Conservation (phyloP, 1,140 invertebrate species). For the Drosophila tristis region DNA sequence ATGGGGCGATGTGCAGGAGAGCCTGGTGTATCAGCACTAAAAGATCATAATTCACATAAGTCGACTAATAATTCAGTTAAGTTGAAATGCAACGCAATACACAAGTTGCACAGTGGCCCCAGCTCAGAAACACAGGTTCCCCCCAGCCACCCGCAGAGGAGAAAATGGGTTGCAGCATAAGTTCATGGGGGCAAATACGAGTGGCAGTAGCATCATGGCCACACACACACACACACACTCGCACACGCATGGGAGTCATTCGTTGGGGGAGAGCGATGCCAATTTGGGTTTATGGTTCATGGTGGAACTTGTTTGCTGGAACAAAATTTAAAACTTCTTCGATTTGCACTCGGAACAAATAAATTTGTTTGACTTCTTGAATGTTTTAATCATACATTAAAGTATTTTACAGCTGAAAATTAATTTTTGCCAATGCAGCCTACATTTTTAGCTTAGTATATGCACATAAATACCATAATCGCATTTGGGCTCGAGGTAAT, state of each 20-base stretch:
- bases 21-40: conserved; percentile 72
- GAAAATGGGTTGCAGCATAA: background rate
- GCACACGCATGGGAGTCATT: conserved; percentile 34
- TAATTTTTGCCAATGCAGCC: no score
- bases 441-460: no score
- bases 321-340: conserved; percentile 2
- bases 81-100: conserved; percentile 71
- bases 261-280: conserved; percentile 17
- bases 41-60: conserved; percentile 82
- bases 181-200: conserved; percentile 12
- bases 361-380: no score
- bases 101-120: conserved; percentile 40
- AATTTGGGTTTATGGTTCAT: conserved; percentile 40
- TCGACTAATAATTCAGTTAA: conserved; percentile 83
- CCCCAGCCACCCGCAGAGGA: background rate
- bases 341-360: background rate
- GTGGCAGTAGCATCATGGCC: no score
- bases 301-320: conserved; percentile 17
- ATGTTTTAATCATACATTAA: no score
- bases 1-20: background rate
- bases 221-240: background rate
- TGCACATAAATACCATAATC: no score
- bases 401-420: no score
- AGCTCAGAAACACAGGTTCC: background rate
- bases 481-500: no score